Base-by-base conservation (phyloP, 2,113 vertebrate genomes). In the Maccullochella peelii region DNA sequence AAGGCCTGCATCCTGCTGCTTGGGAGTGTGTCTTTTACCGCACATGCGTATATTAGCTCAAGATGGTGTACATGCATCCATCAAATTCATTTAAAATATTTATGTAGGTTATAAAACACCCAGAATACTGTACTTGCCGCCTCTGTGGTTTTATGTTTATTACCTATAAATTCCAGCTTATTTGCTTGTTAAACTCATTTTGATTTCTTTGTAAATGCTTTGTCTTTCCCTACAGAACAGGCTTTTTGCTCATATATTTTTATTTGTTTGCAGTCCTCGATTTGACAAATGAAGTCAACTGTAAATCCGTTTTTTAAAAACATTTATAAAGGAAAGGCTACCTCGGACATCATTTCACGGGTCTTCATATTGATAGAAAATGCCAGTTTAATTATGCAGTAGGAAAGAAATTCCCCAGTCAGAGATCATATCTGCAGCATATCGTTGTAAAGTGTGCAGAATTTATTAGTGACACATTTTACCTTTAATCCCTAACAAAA, bases 401-500 rank as follows among this genome's bases (percentile, higher is more conserved):
- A 42, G 59, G 76, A 54, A 68, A 63, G 2, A 77, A 78, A 73
- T 33, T 33, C 16, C 50, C 47, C n/a, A 67, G 74, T 66, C 59
- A 58, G 75, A 84, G 59, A 84, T 86, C 9, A 74, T 83, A 66
- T 85, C 40, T 86, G 40, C 73, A 72, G 47, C 66, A 78, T 62
- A 47, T 83, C 20, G 49, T 47, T 54, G 12, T 63, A 58, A 73
- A 71, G 23, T 68, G 38, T 74, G 27, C 38, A 21, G 47, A 67
- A 68, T 75, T 33, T 61, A 49, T 79, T 54, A 71, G 70, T 67
- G 55, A 49, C 18, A 30, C 18, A 36, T 55, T 74, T 58, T 33
- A 62, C 40, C 47, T 50, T 75, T 67, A 58, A 49, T 75, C 52
- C 42, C 47, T 54, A 62, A n/a, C 30, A 81, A 61, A 73, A 49